phyloP scores from a whole-genome alignment of 2,888 invertebrate species.

The Morinoia aosen region DNA sequence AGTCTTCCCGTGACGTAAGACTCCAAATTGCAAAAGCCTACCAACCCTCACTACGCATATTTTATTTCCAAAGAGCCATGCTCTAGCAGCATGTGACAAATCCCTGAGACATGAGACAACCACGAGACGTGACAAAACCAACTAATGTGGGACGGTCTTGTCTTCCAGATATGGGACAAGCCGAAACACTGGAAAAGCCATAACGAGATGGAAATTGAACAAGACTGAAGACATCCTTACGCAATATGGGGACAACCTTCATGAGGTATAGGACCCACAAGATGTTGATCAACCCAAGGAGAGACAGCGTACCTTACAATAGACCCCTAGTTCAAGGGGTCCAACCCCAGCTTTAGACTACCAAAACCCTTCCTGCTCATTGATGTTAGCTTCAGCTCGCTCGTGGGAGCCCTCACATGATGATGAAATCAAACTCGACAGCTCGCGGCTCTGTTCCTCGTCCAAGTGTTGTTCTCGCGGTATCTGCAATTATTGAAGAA shows the following conservation, averaged over 20 bases:
- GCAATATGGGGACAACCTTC: not conserved
- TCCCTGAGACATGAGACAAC: constrained; percentile 9
- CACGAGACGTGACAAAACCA: not conserved
- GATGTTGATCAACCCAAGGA: not conserved
- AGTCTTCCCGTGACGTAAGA: not conserved
- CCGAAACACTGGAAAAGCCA: not conserved
- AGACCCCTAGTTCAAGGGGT: not conserved
- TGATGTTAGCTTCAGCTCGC: not conserved
- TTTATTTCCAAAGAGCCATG: not conserved
- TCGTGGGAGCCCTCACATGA: not conserved
- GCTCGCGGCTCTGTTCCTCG: not conserved
- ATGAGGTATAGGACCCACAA: not conserved
- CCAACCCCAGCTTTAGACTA: not conserved
- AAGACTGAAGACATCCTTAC: not conserved
- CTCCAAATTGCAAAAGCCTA: not conserved
- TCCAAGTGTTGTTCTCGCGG: not conserved
- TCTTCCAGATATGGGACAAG: not conserved
- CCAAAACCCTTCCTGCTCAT: not conserved
- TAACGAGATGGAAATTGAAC: not conserved
- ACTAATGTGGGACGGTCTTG: not conserved
- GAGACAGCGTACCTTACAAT: not conserved
- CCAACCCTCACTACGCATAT: not conserved
- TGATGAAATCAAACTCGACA: not conserved
- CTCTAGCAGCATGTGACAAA: not conserved
- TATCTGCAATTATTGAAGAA: not conserved